A percentile compares a stretch with the other conserved stretches of the same genome.
These are phyloP conservation scores for Hippocampus abdominalis DNA, from an alignment of 2,113 vertebrate species.

Conservation along the genomic window DNA sequence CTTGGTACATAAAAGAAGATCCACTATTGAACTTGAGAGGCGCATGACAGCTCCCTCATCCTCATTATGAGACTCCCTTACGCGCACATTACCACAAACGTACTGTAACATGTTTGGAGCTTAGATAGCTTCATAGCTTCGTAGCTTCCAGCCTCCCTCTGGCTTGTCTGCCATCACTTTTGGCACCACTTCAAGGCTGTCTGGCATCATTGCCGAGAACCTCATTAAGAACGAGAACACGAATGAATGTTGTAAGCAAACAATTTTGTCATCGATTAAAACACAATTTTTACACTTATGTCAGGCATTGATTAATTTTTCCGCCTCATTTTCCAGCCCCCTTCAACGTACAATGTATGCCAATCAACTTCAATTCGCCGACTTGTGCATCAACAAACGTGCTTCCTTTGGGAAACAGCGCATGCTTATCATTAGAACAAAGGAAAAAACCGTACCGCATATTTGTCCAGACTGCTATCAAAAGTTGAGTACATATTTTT, in stretches of 20 bases:
- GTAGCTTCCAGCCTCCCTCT: conserved; percentile 20
- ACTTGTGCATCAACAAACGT: no score
- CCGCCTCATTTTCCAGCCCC: conserved; percentile 3
- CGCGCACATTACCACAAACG: conserved; percentile 8
- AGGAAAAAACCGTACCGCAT: no score
- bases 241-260: background rate
- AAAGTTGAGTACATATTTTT: no score
- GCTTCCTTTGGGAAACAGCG: no score
- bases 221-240: conserved; percentile 29
- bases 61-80: conserved; percentile 41
- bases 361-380: background rate
- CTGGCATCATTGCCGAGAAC: conserved; percentile 21
- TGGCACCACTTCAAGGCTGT: conserved; percentile 13
- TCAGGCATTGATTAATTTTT: background rate
- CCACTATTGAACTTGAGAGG: background rate
- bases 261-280: conserved; percentile 39
- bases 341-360: background rate
- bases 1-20: conserved; percentile 18
- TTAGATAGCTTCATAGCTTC: conserved; percentile 35
- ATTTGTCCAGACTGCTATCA: no score
- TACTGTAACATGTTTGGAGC: conserved; percentile 20
- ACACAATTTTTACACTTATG: conserved; percentile 22
- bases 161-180: conserved; percentile 35
- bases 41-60: conserved; percentile 29
- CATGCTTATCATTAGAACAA: no score